A percentile compares a stretch with the other conserved stretches of the same genome.
Conservation (phyloP, 92 coral and sea anemone species). For the Porites lobata region DNA sequence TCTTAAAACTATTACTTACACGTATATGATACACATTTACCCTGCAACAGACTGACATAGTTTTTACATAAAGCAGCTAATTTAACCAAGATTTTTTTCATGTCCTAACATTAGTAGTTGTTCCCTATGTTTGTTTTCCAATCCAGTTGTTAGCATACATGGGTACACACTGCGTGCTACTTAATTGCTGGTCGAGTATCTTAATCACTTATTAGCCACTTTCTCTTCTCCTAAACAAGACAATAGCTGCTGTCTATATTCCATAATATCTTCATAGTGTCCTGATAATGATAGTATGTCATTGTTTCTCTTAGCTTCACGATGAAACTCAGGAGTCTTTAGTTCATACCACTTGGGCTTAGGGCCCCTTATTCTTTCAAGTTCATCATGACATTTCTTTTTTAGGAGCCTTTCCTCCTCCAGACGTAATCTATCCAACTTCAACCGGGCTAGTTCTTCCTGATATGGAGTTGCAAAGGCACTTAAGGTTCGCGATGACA, state of each 20-base stretch:
- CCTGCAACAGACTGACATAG: too few species aligned
- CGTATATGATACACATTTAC: too few species aligned
- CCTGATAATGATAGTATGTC: slow-evolving; percentile 86
- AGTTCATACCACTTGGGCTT: slow-evolving; percentile 96
- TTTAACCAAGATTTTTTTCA: too few species aligned
- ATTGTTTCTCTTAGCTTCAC: slow-evolving; percentile 91
- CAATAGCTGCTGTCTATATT: slow-evolving; percentile 85
- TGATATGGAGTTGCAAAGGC: slow-evolving; percentile 94
- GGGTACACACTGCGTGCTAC: too few species aligned
- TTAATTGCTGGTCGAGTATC: too few species aligned
- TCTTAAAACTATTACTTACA: too few species aligned
- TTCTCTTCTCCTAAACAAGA: slow-evolving; percentile 83
- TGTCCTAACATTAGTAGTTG: too few species aligned
- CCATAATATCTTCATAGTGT: slow-evolving; percentile 92
- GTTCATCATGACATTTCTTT: slow-evolving; percentile 80
- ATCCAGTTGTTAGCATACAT: too few species aligned
- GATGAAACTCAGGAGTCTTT: slow-evolving; percentile 89
- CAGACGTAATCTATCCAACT: slow-evolving; percentile 79
- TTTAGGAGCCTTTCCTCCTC: slow-evolving; percentile 90
- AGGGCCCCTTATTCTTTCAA: slow-evolving; percentile 96
- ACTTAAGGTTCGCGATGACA: slow-evolving; percentile 88
- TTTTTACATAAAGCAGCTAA: too few species aligned
- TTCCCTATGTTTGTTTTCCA: too few species aligned
- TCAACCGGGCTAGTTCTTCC: slow-evolving; percentile 82
- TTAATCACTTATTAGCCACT: slow-evolving; percentile 22